A percentile compares a stretch with the other conserved stretches of the same genome.
phyloP scores from a whole-genome alignment of 2,797 vertebrate genomes.

The Sciurus carolinensis region DNA sequence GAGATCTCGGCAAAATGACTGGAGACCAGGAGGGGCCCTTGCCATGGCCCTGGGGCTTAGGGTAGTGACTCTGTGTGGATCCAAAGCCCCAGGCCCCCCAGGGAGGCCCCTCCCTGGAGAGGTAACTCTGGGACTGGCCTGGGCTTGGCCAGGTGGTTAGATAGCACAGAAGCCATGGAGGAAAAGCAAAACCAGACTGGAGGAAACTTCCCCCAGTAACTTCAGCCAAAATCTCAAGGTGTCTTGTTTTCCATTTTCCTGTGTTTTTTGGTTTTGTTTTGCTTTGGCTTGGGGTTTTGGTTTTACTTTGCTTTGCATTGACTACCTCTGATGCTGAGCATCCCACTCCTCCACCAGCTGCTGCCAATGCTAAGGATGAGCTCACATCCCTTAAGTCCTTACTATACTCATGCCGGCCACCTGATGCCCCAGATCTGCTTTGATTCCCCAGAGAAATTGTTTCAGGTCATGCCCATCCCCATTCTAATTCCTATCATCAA shows the following conservation, averaged over 20 bases:
- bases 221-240: no score
- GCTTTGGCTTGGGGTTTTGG: no score
- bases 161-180: background rate
- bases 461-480: background rate
- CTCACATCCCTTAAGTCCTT: no score
- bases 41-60: accelerated
- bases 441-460: background rate
- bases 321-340: background rate
- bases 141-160: background rate
- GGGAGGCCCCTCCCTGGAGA: background rate
- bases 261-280: no score
- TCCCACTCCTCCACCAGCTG: accelerated
- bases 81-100: background rate
- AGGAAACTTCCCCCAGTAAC: background rate
- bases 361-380: background rate
- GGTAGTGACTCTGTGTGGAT: background rate
- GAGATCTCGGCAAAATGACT: background rate
- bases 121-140: no score
- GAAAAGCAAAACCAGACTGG: background rate
- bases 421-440: background rate
- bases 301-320: background rate
- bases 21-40: accelerated
- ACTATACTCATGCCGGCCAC: accelerated
- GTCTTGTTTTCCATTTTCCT: no score
- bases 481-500: background rate